Percentiles rank a stretch among this genome's conserved stretches.
These are phyloP conservation scores for Girardia tigrina DNA, from an alignment of 2,888 invertebrate species.

Conservation along the genomic window DNA sequence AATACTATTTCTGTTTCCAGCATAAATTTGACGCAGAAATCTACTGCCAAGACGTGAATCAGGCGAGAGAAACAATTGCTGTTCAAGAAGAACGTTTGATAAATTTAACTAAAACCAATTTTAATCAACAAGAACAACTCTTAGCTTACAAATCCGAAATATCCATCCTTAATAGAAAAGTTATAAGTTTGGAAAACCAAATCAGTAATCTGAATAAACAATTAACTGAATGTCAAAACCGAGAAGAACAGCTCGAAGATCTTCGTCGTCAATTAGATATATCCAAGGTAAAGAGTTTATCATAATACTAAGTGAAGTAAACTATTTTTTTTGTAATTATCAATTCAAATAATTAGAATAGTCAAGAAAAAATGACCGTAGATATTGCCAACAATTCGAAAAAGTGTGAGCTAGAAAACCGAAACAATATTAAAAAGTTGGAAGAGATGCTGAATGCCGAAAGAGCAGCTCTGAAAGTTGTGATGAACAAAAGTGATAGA, in stretches of 20 bases:
- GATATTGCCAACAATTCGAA: not conserved
- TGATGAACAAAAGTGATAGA: not conserved
- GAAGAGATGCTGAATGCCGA: not conserved
- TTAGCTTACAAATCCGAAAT: not conserved
- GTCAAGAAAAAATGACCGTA: not conserved
- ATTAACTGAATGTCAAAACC: not conserved
- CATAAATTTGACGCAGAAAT: not conserved
- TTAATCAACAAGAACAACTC: not conserved
- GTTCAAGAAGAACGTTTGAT: not conserved
- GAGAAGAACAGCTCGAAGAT: not conserved
- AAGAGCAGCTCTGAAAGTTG: not conserved
- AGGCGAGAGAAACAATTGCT: not conserved
- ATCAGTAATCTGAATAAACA: not conserved
- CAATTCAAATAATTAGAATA: not conserved
- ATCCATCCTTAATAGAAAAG: not conserved
- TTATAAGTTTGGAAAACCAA: not conserved
- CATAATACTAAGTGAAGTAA: too few relatives aligned
- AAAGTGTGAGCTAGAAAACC: not conserved
- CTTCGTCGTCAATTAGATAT: not conserved
- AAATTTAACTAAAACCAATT: not conserved
- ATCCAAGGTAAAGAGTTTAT: not conserved
- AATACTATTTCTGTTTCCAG: not conserved
- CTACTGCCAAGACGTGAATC: not conserved
- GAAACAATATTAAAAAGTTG: not conserved
- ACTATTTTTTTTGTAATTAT: not conserved